Conservation (phyloP, 2,113 vertebrate species). For the Hydropotes inermis region DNA sequence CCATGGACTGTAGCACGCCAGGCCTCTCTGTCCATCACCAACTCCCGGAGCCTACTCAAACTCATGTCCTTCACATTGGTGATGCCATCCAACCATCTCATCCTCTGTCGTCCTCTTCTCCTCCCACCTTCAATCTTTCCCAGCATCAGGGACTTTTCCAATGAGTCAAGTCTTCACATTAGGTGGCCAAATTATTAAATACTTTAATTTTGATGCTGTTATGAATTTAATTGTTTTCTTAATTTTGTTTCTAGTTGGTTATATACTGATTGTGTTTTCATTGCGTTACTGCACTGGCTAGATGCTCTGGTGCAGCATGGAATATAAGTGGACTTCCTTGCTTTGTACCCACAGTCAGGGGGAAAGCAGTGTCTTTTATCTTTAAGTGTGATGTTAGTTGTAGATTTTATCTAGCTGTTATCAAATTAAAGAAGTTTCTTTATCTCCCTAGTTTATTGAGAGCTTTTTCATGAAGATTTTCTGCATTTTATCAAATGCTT, state of each 20-base stretch:
- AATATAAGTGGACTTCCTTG: not conserved
- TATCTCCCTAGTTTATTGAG: not conserved
- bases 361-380: not conserved
- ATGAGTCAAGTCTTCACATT: not conserved
- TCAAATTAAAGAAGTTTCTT: not conserved
- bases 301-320: not conserved
- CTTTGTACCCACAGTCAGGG: not conserved
- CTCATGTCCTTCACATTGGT: not conserved
- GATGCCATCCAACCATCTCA: not conserved
- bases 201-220: not conserved
- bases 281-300: not conserved
- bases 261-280: not conserved
- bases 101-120: not conserved
- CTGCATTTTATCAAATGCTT: constrained; percentile 1
- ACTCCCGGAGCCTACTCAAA: not conserved
- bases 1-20: not conserved
- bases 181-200: not conserved
- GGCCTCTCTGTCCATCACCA: not conserved
- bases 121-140: not conserved
- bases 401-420: not conserved
- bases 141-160: not conserved
- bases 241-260: not conserved
- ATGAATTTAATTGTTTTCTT: not conserved
- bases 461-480: not conserved
- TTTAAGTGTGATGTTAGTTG: not conserved